phyloP scores from a whole-genome alignment of 2,113 vertebrate species.

The Mustela nigripes region DNA sequence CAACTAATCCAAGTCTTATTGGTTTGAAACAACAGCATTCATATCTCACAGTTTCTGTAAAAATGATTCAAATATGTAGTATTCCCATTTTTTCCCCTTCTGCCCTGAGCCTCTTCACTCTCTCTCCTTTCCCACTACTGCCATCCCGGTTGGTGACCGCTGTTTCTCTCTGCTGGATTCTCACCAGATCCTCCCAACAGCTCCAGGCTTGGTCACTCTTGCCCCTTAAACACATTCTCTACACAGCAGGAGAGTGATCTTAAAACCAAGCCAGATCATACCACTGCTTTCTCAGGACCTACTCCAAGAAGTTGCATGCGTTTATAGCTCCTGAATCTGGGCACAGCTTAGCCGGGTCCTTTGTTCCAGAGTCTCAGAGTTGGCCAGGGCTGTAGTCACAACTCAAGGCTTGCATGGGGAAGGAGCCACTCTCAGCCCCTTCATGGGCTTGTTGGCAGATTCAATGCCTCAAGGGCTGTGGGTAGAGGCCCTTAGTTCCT shows the following conservation, averaged over 20 bases:
- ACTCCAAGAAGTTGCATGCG: neutral
- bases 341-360: neutral
- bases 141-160: neutral
- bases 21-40: neutral
- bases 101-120: neutral
- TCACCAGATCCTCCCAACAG: neutral
- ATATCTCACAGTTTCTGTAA: neutral
- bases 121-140: neutral
- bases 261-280: neutral
- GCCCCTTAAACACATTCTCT: neutral
- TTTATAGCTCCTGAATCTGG: neutral
- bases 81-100: neutral
- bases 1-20: neutral
- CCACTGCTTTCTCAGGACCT: neutral
- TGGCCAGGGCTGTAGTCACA: neutral
- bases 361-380: neutral
- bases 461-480: neutral
- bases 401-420: neutral
- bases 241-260: neutral
- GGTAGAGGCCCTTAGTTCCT: neutral
- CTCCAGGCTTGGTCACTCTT: accelerated
- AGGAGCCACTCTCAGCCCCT: neutral
- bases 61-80: neutral
- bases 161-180: neutral
- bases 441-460: neutral